Evolutionary conservation across 2,888 invertebrate species (phyloP).

Genomic region (Lasiommata megera): DNA sequence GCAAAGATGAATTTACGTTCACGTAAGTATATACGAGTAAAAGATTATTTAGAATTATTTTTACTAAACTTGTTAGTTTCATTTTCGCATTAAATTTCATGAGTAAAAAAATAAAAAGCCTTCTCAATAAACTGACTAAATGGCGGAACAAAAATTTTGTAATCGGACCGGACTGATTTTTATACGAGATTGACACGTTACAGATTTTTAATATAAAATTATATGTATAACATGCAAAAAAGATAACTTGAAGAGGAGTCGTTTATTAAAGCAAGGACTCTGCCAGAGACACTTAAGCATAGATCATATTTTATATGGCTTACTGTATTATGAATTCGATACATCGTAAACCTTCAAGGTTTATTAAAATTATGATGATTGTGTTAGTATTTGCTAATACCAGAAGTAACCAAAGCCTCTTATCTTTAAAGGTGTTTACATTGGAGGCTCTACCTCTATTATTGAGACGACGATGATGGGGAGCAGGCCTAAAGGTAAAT

Average conservation of each 20-base stretch:
- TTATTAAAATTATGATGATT: constrained; percentile 13
- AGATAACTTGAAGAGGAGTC: neutral
- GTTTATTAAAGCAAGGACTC: neutral
- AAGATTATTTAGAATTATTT: too few species aligned
- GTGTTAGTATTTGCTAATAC: constrained; percentile 24
- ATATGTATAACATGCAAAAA: neutral
- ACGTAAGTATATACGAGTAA: too few species aligned
- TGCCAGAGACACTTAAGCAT: neutral
- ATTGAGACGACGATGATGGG: constrained; percentile 87
- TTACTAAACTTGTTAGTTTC: too few species aligned
- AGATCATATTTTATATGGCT: neutral
- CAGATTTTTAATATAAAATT: too few species aligned
- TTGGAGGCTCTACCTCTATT: constrained; percentile 83
- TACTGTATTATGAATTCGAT: constrained; percentile 15
- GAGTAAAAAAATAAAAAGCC: too few species aligned
- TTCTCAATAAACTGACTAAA: too few species aligned
- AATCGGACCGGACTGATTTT: too few species aligned
- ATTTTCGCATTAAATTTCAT: too few species aligned
- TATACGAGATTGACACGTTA: too few species aligned
- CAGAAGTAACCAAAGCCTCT: constrained; percentile 60
- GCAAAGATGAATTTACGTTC: too few species aligned
- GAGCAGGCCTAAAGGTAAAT: constrained; percentile 91
- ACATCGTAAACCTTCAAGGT: constrained; percentile 27
- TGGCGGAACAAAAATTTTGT: too few species aligned
- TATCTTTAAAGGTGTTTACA: constrained; percentile 31